A percentile compares a stretch with the other conserved stretches of the same genome.
Evolutionary conservation across 1,140 invertebrate species (phyloP).

Genomic region (Cryptotermes secundus): DNA sequence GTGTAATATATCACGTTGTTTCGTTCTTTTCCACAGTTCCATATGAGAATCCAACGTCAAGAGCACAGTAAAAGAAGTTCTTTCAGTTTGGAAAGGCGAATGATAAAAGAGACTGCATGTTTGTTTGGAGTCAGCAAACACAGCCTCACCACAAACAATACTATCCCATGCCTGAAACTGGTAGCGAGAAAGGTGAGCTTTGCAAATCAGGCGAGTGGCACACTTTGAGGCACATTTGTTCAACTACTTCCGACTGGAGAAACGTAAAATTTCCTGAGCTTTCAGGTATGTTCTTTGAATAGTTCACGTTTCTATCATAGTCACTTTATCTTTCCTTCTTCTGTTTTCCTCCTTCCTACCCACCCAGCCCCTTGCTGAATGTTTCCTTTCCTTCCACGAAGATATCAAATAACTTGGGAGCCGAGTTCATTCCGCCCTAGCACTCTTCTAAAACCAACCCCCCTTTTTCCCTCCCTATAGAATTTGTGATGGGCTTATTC

Average conservation of each 20-base stretch:
- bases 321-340: background rate
- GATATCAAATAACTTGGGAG: background rate
- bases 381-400: background rate
- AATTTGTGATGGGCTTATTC: background rate
- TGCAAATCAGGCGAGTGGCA: background rate
- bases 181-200: background rate
- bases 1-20: too few relatives aligned
- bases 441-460: background rate
- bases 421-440: background rate
- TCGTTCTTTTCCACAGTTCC: too few relatives aligned
- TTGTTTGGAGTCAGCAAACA: background rate
- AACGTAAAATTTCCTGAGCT: background rate
- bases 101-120: too few relatives aligned
- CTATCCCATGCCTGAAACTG: background rate
- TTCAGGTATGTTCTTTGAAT: constrained; percentile 17
- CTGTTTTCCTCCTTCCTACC: background rate
- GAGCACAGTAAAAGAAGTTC: too few relatives aligned
- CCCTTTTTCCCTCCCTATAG: too few relatives aligned
- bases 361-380: background rate
- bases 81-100: too few relatives aligned
- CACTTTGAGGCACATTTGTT: background rate
- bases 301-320: background rate
- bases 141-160: background rate
- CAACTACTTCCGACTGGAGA: background rate
- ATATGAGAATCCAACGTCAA: too few relatives aligned